phyloP scores from a whole-genome alignment of 2,797 vertebrate species.

The Microhierax caerulescens region DNA sequence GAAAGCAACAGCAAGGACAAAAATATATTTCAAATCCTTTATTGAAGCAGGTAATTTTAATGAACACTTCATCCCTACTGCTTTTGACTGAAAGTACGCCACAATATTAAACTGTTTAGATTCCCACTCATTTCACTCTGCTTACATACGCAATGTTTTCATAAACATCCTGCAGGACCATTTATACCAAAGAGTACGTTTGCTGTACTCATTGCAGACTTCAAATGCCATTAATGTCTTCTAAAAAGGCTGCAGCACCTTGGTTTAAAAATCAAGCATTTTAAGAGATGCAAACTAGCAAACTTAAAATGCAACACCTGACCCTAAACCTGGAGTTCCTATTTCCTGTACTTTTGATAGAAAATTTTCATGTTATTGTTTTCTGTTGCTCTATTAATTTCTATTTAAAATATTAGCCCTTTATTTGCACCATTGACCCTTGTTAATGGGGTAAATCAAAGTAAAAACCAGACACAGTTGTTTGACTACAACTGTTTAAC shows the following conservation, averaged over 20 bases:
- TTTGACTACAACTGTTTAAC: neutral
- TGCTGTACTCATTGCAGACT: neutral
- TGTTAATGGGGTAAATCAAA: neutral
- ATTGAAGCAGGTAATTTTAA: neutral
- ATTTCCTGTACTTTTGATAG: neutral
- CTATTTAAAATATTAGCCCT: neutral
- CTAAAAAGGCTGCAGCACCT: neutral
- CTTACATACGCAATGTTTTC: neutral
- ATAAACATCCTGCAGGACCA: neutral
- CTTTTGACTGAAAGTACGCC: neutral
- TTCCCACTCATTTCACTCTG: neutral
- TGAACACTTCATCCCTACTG: neutral
- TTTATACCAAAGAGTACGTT: neutral
- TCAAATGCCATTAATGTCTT: neutral
- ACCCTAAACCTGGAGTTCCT: neutral
- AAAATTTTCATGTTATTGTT: neutral
- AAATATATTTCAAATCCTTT: neutral
- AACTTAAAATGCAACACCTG: neutral
- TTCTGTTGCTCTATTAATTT: neutral
- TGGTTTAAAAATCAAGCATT: neutral
- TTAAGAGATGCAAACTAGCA: neutral
- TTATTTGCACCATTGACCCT: neutral
- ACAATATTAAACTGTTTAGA: neutral
- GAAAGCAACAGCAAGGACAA: neutral
- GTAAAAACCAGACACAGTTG: neutral